Conservation (phyloP, 2,113 vertebrate genomes). For the Corvus moneduloides region DNA sequence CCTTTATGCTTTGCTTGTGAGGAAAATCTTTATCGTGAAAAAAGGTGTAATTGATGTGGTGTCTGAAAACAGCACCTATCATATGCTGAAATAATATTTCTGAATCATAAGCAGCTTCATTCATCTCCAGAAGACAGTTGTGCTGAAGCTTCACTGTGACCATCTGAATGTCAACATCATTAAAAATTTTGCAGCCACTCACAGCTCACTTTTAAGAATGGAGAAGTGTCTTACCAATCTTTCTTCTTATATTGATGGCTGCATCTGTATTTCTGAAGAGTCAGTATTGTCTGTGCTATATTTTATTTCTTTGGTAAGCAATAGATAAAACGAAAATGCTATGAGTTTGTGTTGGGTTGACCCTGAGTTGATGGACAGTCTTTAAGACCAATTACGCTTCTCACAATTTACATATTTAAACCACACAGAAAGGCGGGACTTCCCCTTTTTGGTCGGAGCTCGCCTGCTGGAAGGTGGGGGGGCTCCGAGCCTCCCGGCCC, state of each 20-base stretch:
- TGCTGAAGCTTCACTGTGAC: not conserved
- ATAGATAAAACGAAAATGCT: not conserved
- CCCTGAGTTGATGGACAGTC: too few species aligned
- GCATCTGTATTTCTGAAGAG: not conserved
- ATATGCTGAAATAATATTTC: not conserved
- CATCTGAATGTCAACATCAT: not conserved
- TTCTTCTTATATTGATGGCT: not conserved
- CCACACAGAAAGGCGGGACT: too few species aligned
- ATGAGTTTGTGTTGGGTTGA: too few species aligned
- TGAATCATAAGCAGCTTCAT: constrained; percentile 21
- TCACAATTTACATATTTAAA: too few species aligned
- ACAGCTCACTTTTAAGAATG: not conserved
- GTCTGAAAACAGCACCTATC: not conserved
- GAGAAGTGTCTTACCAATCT: not conserved
- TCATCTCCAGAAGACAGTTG: not conserved
- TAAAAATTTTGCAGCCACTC: constrained; percentile 2
- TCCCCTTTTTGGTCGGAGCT: too few species aligned
- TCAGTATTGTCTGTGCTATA: not conserved
- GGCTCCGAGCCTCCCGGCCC: too few species aligned
- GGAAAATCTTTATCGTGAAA: not conserved
- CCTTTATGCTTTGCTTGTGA: not conserved
- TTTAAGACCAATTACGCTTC: too few species aligned
- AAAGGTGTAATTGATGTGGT: not conserved
- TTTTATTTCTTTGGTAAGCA: not conserved
- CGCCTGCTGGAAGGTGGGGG: too few species aligned